These are phyloP conservation scores for Ovibos moschatus DNA, from an alignment of 2,113 vertebrate genomes.

Conservation along the genomic window DNA sequence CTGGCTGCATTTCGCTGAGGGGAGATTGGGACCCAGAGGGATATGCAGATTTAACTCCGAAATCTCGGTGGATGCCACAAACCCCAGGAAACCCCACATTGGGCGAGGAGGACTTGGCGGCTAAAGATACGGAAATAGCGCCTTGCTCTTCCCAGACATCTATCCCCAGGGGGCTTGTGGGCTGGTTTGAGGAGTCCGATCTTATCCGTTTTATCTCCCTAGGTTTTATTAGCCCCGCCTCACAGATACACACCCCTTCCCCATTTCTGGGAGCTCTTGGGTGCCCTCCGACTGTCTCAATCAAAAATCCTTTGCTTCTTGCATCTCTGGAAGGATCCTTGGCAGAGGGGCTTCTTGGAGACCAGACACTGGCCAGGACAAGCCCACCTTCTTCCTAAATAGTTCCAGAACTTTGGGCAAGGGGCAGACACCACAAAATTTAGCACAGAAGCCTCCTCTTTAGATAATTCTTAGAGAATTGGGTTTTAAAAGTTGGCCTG, in stretches of 20 bases:
- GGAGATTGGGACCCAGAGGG: constrained; percentile 59
- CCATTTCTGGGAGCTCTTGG: neutral
- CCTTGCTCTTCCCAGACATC: neutral
- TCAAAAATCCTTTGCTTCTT: neutral
- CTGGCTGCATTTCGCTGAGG: constrained; percentile 62
- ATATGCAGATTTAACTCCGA: constrained; percentile 59
- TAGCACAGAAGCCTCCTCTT: neutral
- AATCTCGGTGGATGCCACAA: constrained; percentile 5
- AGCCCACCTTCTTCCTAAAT: neutral
- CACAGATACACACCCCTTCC: neutral
- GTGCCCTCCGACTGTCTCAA: neutral
- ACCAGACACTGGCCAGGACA: neutral
- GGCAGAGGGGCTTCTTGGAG: neutral
- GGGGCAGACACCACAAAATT: neutral
- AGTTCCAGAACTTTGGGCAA: neutral
- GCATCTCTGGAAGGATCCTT: neutral
- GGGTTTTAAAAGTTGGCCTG: neutral
- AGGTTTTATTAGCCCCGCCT: neutral
- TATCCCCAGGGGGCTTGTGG: neutral
- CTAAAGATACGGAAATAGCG: neutral
- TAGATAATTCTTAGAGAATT: neutral
- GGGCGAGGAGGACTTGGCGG: neutral
- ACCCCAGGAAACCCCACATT: constrained; percentile 53
- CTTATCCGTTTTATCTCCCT: neutral
- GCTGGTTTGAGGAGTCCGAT: neutral